Evolutionary conservation across 2,888 invertebrate species (phyloP), one percentile per base, ranked within the genome.

Genomic region (Orthosia incerta): DNA sequence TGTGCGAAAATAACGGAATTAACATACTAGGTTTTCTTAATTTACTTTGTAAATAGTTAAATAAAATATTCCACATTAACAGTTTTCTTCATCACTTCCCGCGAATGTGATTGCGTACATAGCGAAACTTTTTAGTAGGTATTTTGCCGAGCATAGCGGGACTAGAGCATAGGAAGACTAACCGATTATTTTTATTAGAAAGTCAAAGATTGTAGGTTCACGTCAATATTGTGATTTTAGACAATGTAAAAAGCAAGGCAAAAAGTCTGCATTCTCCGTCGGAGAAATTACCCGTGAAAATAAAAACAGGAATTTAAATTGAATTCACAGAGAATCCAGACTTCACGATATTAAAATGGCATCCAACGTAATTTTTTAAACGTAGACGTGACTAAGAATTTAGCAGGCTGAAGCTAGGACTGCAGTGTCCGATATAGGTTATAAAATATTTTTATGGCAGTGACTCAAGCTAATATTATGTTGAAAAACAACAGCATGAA

Each of bases 311-410:
- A 61, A 75, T 64, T 75, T 26, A 61, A 81, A 81, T 81, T 53
- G 13, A 68, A 57, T 76, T 69, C 46, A 15, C 23, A 31, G 18
- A 20, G 9, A 53, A 31, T 69, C 18, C 48, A 67, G 60, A 55
- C 50, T 57, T 68, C 31, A 18, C 20, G 26, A 60, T 68, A 68
- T 73, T 66, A 72, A 69, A 68, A 73, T 26, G 26, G 50, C 55
- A 20, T 15, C 9, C 13, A 62, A 64, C 16, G 20, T 31, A 2
- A 39, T 61, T 78, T 79, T 64, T 69, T 45, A 59, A 53, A 45
- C 1, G 45, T 11, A 45, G 59, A 63, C 83, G 73, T 73, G 79
- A 63, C 83, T 56, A 3, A n/a, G 51, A 26, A 55, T 69, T 73
- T 51, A 59, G 0, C 18, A 12, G 31, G 2, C 23, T 57, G 31